Percentiles rank a stretch among this genome's conserved stretches.
Conservation (phyloP, 2,888 invertebrate species). For the Seladonia tumulorum region DNA sequence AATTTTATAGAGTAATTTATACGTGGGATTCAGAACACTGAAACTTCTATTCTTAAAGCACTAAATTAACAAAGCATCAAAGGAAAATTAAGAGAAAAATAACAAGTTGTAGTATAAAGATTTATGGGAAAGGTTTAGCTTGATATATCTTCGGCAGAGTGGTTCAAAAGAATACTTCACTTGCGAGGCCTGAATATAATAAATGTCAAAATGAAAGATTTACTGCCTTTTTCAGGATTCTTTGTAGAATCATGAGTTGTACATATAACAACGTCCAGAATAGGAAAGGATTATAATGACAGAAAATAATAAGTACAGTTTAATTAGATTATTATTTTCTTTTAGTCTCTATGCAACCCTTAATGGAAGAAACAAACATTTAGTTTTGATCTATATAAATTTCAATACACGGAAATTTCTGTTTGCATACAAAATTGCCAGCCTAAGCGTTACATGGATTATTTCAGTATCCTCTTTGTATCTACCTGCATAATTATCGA, state of each 20-base stretch:
- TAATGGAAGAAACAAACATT: neutral
- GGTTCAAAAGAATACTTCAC: constrained; percentile 1
- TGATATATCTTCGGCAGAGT: neutral
- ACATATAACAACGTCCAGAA: neutral
- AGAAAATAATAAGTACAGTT: neutral
- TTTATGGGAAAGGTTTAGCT: neutral
- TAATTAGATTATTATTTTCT: neutral
- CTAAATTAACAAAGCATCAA: neutral
- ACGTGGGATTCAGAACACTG: neutral
- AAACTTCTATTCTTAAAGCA: neutral
- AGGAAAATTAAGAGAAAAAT: neutral
- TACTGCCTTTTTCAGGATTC: neutral
- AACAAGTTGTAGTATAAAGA: neutral
- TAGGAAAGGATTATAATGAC: neutral
- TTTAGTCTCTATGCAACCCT: neutral
- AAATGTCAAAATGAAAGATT: neutral
- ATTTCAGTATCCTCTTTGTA: neutral
- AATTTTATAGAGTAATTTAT: neutral
- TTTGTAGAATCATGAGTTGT: neutral
- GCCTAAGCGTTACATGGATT: neutral
- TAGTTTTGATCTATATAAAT: neutral
- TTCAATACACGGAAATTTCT: neutral
- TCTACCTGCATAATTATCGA: neutral
- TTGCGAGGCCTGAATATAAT: neutral
- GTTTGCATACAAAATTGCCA: neutral